Conservation (phyloP, 2,113 vertebrate species). For the Rhadina sibilatrix region DNA sequence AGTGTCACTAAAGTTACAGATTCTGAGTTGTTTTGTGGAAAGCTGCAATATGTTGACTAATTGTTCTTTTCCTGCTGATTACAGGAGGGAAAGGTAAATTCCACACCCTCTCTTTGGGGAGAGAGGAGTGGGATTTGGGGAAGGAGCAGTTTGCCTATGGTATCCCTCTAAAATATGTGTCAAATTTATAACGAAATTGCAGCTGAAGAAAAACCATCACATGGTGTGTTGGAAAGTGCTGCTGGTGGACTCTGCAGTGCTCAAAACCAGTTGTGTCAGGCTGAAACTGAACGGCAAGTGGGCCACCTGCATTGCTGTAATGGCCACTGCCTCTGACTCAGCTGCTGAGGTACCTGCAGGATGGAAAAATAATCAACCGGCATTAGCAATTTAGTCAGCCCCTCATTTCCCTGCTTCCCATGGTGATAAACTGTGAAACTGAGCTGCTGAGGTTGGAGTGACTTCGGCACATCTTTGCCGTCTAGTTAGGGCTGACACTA, state of each 20-base stretch:
- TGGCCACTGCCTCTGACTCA: not conserved
- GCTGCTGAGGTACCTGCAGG: not conserved
- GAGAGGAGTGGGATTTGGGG: not conserved
- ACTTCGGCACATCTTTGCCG: not conserved
- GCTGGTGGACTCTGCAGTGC: not conserved
- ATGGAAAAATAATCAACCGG: not conserved
- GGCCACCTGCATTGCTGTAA: not conserved
- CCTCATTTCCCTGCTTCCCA: not conserved
- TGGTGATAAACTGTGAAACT: not conserved
- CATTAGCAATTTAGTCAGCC: not conserved
- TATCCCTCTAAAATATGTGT: not conserved
- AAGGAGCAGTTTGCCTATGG: not conserved
- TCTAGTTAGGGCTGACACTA: not conserved
- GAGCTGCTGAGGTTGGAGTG: not conserved
- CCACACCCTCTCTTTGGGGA: not conserved
- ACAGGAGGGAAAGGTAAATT: not conserved
- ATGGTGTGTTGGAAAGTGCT: not conserved
- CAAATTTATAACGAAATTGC: not conserved
- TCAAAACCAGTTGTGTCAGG: fast-evolving
- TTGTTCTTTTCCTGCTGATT: not conserved
- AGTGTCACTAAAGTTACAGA: not conserved
- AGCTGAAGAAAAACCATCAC: not conserved
- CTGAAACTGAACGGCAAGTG: not conserved
- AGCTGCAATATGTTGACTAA: not conserved
- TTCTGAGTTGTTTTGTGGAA: not conserved